Percentiles rank a stretch among this genome's conserved stretches.
Evolutionary conservation across 2,113 vertebrate species (phyloP).

Genomic region (Microcebus ravelobensis): DNA sequence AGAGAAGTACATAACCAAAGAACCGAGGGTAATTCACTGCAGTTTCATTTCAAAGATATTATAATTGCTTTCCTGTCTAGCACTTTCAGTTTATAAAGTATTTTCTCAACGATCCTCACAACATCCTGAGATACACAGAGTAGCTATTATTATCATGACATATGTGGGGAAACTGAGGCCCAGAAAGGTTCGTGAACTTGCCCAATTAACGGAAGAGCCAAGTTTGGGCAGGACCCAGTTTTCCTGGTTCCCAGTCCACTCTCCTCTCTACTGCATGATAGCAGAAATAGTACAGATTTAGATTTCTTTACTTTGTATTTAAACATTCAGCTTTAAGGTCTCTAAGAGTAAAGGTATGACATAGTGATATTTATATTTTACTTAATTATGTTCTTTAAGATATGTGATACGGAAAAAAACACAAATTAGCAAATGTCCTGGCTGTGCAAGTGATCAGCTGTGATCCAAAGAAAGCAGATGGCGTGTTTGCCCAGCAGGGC

Average conservation of each 20-base stretch:
- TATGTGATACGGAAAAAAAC: not conserved
- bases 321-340: not conserved
- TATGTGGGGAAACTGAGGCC: not conserved
- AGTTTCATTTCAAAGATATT: not conserved
- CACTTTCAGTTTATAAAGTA: not conserved
- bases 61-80: not conserved
- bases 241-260: not conserved
- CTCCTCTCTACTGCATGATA: not conserved
- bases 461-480: not conserved
- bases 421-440: not conserved
- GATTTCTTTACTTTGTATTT: not conserved
- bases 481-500: not conserved
- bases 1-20: not conserved
- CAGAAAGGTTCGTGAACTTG: not conserved
- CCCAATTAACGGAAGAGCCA: not conserved
- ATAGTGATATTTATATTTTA: not conserved
- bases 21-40: not conserved
- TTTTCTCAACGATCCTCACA: not conserved
- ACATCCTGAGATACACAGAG: not conserved
- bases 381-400: conserved; percentile 22
- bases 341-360: not conserved
- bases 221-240: not conserved
- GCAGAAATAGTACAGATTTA: not conserved
- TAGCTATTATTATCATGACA: not conserved
- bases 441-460: not conserved